Percentiles rank a stretch among this genome's conserved stretches.
Conservation (phyloP, 2,888 invertebrate species). For the Tenthredo mesomela region DNA sequence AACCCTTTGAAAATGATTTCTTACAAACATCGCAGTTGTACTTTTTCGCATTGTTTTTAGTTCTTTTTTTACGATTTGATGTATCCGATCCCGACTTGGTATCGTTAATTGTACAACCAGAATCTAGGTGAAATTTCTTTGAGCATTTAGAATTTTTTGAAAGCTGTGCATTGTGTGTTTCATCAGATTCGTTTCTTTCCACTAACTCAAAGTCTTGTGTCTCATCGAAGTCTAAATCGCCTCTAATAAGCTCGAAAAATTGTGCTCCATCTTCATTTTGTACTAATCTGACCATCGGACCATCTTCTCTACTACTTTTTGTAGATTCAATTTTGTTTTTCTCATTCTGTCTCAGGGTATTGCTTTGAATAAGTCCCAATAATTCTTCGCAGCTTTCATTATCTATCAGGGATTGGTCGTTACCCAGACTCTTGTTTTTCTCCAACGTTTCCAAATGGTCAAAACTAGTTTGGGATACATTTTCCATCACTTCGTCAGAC, state of each 20-base stretch:
- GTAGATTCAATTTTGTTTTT: constrained; percentile 63
- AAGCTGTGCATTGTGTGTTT: not conserved
- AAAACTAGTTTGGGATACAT: constrained; percentile 30
- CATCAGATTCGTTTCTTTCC: not conserved
- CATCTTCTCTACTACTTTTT: constrained; percentile 58
- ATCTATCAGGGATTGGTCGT: not conserved
- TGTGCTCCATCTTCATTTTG: constrained; percentile 68
- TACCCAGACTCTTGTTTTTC: not conserved
- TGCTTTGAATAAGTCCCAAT: constrained; percentile 29
- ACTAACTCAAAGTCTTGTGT: constrained; percentile 58
- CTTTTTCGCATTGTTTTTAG: constrained; percentile 57
- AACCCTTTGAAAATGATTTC: constrained; percentile 72
- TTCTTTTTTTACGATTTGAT: constrained; percentile 8
- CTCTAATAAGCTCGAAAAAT: constrained; percentile 67
- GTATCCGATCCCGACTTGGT: constrained; percentile 19
- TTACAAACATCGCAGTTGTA: constrained; percentile 73
- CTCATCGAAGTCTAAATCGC: constrained; percentile 58
- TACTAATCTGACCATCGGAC: constrained; percentile 62
- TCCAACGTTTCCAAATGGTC: not conserved
- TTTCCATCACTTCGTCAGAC: not conserved
- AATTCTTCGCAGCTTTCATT: constrained; percentile 42
- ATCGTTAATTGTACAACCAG: constrained; percentile 47
- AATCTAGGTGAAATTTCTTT: not conserved
- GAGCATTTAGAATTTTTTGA: not conserved
- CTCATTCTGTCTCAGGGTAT: constrained; percentile 36